Evolutionary conservation across 2,797 vertebrate genomes (phyloP), one percentile per base, ranked within the genome.

Genomic region (Argentina silus): DNA sequence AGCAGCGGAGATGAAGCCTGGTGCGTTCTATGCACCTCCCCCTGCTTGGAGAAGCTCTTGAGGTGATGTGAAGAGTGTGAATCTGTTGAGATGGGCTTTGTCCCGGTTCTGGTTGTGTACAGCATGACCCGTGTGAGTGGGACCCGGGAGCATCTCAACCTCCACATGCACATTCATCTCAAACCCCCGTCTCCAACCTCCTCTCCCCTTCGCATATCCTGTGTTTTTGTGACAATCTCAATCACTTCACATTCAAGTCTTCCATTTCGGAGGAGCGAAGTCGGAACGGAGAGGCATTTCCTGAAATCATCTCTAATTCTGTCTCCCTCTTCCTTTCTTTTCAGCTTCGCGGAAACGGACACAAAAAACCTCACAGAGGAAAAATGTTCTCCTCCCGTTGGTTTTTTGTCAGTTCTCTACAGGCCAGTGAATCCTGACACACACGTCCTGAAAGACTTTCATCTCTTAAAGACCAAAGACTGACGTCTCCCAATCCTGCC

Each of bases 151-250:
- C 61, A 27, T 45, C 10, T 8, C 43, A 60, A 64, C 63, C 48
- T 8, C 61, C 7, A 51, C 45, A 14, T 50, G 21, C 51, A 21
- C 53, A 55, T 42, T 57, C 68, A 48, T 70, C 42, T 14, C 42
- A 44, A 47, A 23, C n/a, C 56, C 55, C 42, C 47, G n/a, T 3
- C 67, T 15, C 1, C 53, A 43, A 23, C 53, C 3, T 47, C 68
- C 60, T 65, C 17, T 45, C 63, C 15, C 11, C n/a, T 60, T 42
- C 64, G 64, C 55, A 73, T 36, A 50, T 70, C 19, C 67, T 53
- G 68, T 12, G 79, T 83, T 83, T 77, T 72, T 79, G 79, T 83
- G 74, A 77, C 79, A 70, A 83, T 81, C 74, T 73, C 43, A 68
- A 68, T 79, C 73, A 79, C 72, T 72, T 61, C 19, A 15, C 53